Percentiles rank a stretch among this genome's conserved stretches.
Evolutionary conservation across 2,888 invertebrate species (phyloP).

Genomic region (Luperina nickerlii): DNA sequence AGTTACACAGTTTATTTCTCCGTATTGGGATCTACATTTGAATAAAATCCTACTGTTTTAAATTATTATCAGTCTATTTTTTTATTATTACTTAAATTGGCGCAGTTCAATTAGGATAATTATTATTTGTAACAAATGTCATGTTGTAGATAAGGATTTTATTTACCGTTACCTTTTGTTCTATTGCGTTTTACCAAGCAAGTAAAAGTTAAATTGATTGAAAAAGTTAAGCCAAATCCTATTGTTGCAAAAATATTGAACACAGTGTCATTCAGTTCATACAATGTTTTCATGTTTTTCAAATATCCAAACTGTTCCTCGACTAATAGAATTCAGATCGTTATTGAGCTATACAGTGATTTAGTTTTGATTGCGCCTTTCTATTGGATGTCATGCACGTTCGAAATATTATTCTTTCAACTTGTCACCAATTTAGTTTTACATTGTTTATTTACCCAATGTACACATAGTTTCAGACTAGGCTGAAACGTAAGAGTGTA

Average conservation of each 20-base stretch:
- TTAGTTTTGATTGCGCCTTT: constrained; percentile 32
- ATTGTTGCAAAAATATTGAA: constrained; percentile 23
- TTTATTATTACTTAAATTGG: not conserved
- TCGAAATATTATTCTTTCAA: constrained; percentile 15
- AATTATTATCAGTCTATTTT: not conserved
- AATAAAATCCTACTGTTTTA: not conserved
- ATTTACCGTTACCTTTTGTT: not conserved
- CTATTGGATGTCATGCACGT: constrained; percentile 28
- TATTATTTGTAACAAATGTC: not conserved
- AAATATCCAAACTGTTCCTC: constrained; percentile 31
- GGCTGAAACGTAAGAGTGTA: not conserved
- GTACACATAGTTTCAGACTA: not conserved
- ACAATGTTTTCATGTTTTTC: constrained; percentile 37
- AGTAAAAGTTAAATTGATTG: constrained; percentile 18
- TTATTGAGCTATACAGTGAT: constrained; percentile 41
- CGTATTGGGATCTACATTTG: not conserved
- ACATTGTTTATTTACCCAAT: not conserved
- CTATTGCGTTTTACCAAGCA: not conserved
- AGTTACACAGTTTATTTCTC: not conserved
- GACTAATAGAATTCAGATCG: constrained; percentile 28
- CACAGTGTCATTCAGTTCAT: constrained; percentile 2
- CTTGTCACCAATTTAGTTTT: not conserved
- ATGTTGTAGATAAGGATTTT: not conserved
- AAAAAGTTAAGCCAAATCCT: constrained; percentile 1
- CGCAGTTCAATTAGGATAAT: not conserved